Conservation (phyloP, 2,888 invertebrate genomes). For the Ophion costatus region DNA sequence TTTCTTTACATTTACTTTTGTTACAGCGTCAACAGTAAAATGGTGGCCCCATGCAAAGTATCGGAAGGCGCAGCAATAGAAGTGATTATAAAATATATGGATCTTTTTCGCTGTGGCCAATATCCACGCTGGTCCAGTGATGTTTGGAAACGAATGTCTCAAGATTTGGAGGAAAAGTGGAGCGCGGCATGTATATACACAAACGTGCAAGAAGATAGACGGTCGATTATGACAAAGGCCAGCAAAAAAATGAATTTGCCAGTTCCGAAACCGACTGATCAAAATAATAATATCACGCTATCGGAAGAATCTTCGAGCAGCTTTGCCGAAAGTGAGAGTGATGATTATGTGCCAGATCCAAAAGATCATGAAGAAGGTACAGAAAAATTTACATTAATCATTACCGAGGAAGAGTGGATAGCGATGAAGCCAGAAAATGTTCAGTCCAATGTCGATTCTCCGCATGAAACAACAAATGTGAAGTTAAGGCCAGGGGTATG, state of each 20-base stretch:
- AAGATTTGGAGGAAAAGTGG: neutral
- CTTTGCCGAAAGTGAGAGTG: too few species aligned
- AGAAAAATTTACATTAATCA: constrained; percentile 10
- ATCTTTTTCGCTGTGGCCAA: neutral
- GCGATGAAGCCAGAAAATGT: constrained; percentile 39
- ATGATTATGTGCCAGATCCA: too few species aligned
- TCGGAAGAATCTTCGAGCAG: too few species aligned
- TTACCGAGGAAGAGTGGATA: constrained; percentile 40
- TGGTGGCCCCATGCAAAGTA: too few species aligned
- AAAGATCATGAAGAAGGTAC: too few species aligned
- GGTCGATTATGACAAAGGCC: constrained; percentile 6
- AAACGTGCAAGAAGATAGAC: constrained; percentile 13
- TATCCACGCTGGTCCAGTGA: neutral
- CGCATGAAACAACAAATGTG: neutral
- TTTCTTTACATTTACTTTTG: neutral
- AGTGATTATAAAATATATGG: too few species aligned
- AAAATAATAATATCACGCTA: too few species aligned
- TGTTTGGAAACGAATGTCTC: constrained; percentile 7
- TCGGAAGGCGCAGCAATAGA: too few species aligned
- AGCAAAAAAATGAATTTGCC: neutral
- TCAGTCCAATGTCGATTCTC: neutral
- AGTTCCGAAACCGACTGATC: neutral
- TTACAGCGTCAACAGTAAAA: neutral
- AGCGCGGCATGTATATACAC: constrained; percentile 13
- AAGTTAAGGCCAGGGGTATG: too few species aligned